Percentiles rank a stretch among this genome's conserved stretches.
Evolutionary conservation across 92 coral and sea anemone species (phyloP).

Genomic region (Heteractis magnifica): DNA sequence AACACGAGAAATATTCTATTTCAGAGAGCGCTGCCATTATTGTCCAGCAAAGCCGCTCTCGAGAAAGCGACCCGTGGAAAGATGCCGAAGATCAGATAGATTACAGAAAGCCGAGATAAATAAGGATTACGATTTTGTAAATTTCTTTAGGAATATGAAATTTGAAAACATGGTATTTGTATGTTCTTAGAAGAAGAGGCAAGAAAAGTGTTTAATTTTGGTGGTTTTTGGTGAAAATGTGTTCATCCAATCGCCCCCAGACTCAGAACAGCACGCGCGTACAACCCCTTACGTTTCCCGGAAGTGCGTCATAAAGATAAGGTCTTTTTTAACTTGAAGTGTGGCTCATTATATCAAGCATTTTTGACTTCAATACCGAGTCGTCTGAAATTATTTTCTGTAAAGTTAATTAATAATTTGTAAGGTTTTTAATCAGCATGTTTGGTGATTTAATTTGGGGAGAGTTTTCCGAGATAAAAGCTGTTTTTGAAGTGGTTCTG

Average conservation of each 20-base stretch:
- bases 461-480: neutral
- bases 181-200: too few relatives aligned
- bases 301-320: conserved; percentile 1
- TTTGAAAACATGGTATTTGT: too few relatives aligned
- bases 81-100: neutral
- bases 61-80: neutral
- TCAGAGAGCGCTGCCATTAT: neutral
- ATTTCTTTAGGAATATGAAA: too few relatives aligned
- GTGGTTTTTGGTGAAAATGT: too few relatives aligned
- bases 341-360: neutral
- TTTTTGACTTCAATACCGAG: neutral
- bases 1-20: neutral
- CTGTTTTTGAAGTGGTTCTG: neutral
- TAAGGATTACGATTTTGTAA: neutral
- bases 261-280: too few relatives aligned
- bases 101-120: neutral
- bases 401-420: neutral
- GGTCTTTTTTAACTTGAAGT: neutral
- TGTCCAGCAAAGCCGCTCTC: conserved; percentile 1
- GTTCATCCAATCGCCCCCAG: too few relatives aligned
- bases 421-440: neutral
- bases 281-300: neutral
- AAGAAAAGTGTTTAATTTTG: too few relatives aligned
- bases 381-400: neutral
- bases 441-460: neutral